Evolutionary conservation across 35 echinoderm and acorn worm genomes (phyloP), one percentile per base, ranked within the genome.

Genomic region (Amphiura filiformis): DNA sequence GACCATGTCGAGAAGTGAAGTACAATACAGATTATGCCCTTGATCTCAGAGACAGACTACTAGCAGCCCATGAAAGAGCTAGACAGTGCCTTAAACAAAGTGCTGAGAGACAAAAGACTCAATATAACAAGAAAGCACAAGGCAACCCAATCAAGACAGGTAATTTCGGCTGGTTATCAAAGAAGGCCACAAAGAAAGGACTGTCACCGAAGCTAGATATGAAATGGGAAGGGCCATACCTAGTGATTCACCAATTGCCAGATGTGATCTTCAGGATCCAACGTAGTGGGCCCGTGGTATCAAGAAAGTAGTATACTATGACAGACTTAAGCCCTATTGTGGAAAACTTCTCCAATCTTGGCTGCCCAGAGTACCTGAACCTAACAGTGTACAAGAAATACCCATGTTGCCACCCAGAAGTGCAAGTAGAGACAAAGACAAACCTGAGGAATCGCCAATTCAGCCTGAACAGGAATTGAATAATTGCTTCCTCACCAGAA

Each of bases 261-360:
- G 84, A 92, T 56, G 84, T 87, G 0, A 87, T 84, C 13, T 92
- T 61, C 78, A 35, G 90, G 2, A 91, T 91, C 31, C 77, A 82
- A 23, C 17, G 9, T 15, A 78, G 2, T 11, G 34, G 44, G 7
- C 42, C n/a, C 23, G 75, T 30, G 31, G 76, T 70, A 47, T 44
- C 31, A 32, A 35, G 32, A 38, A 31, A 34, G 80, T 81, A 22
- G 78, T 91, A n/a, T 78, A 91, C 32, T 79, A 41, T n/a, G 49
- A 86, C 37, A 31, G 77, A 13, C 17, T 86, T 0, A 91, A 91
- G 36, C 39, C 78, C 1, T 77, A 86, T 77, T 11, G 15, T 32
- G 70, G 85, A 2, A 42, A 78, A 14, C 34, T 14, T 20, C 41
- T 49, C 0, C 15, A 77, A 26, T 40, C 65, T n/a, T 87, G 85